Conservation (phyloP, 37 sponge, comb jelly and placozoan species). For the Diacarnus erythraeanus region DNA sequence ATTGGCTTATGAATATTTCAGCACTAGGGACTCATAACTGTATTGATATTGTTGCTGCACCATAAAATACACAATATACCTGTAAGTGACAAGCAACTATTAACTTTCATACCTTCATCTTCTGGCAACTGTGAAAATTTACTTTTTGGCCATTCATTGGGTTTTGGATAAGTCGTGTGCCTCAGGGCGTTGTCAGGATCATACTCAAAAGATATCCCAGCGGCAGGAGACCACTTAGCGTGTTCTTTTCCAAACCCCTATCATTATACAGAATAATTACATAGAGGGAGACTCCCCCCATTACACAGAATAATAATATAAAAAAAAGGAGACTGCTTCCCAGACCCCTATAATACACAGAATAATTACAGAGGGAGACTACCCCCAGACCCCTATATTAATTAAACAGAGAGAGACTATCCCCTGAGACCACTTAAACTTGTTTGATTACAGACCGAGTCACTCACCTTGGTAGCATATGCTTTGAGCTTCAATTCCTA, state of each 20-base stretch:
- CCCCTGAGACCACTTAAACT: too few relatives aligned
- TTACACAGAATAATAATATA: too few relatives aligned
- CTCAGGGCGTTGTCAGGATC: slow-evolving; percentile 98
- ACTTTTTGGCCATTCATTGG: slow-evolving; percentile 99
- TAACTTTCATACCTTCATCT: slow-evolving; percentile 48
- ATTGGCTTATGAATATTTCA: too few relatives aligned
- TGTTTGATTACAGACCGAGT: too few relatives aligned
- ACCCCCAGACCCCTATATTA: too few relatives aligned
- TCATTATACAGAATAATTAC: not conserved
- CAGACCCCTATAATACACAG: too few relatives aligned
- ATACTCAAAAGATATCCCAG: slow-evolving; percentile 97
- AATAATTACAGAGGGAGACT: too few relatives aligned
- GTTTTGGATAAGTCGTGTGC: slow-evolving; percentile 97
- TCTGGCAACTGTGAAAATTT: slow-evolving; percentile 87
- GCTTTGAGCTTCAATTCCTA: slow-evolving; percentile 85
- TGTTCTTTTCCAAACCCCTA: slow-evolving; percentile 99
- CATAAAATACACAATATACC: not conserved
- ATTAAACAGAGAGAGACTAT: not conserved
- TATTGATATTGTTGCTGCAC: too few relatives aligned
- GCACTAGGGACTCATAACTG: too few relatives aligned
- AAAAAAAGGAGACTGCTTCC: too few relatives aligned
- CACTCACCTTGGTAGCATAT: slow-evolving; percentile 80
- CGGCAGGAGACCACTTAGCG: slow-evolving; percentile 97
- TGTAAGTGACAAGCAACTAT: not conserved
- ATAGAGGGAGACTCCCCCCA: not conserved